Evolutionary conservation across 1,140 invertebrate genomes (phyloP), one percentile per base, ranked within the genome.

Genomic region (Lepidostoma basale): DNA sequence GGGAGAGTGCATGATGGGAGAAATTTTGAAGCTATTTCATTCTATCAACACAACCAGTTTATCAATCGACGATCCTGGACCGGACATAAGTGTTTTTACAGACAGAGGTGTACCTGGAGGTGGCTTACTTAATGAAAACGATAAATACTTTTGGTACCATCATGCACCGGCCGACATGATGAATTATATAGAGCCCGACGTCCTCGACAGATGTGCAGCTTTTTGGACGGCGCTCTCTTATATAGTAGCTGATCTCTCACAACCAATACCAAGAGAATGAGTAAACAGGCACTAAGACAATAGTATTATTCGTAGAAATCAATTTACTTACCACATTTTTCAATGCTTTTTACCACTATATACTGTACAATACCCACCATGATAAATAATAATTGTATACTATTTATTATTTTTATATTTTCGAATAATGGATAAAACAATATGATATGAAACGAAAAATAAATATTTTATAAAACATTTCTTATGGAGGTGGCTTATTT

Each of bases 141-240:
- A 86, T 18, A 82, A 83, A 70, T 93, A 93, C 74, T 92, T 92
- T 74, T 89, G 88, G 84, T 93, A 85, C 75, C 91, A 93, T 79
- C 91, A 93, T 75, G 81, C 86, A 0, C 78, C 87, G 56, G 90
- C 85, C 3, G 92, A 93, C 74, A 90, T 86, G 0, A 88, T 93
- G 84, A 79, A 85, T 16, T 85, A 90, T 0, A 83, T 90, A 76
- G 78, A 91, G 78, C 77, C 88, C 1, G 75, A 77, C 28, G 76
- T 75, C 12, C 76, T 93, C 69, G 88, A 93, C 73, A 78, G 82
- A 67, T 84, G 84, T 62, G 85, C 88, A 9, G 90, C 89, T 2
- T 72, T 92, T 14, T 92, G 89, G 84, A 87, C 90, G 8, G 81
- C 85, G 2, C 80, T 87, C 1, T 80, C 90, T 28, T 92, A 87